Base-by-base conservation (phyloP, 2,888 invertebrate genomes). In the Plagodis dolabraria region DNA sequence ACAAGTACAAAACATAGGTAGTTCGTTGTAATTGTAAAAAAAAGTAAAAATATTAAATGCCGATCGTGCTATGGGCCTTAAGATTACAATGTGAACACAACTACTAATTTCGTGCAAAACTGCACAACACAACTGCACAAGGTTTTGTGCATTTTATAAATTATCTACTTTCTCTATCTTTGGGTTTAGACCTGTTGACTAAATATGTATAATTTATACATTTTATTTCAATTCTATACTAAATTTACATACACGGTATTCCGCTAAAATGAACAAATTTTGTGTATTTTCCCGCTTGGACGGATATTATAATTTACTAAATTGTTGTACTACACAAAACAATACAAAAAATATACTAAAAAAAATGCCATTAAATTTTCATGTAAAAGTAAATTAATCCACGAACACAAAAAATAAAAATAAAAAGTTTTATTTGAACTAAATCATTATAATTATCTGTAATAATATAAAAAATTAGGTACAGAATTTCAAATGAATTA, bases 221-320 rank as follows among this genome's bases (percentile, higher is more conserved):
- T 57, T 60, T 61, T 50, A 55, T 57, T 68, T 63, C 49, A 70
- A 76, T 71, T 81, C 74, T 82, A 83, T 73, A 78, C 76, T 80
- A 81, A 76, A 69, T 81, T 78, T 83, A 83, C 74, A 80, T 70
- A 72, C 67, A 70, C 44, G 47, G 54, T 60, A 55, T 44, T 75
- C 74, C 74, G 72, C 75, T 72, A 79, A 80, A 82, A 73, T 76
- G 74, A 80, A 81, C 77, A 79, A 81, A 74, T 74, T 75, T 75
- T 77, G 77, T 80, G 75, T 80, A 71, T 79, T 80, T 53, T 82
- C 85, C 89, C 88, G 89, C 80, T 78, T 89, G 89, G 89, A 90
- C 89, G 90, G 87, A 88, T 79, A 80, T 82, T 78, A 84, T 79
- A 82, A 75, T 76, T 75, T 68, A 79, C 80, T 86, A 85, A 77